Evolutionary conservation across 2,113 vertebrate genomes (phyloP).

Genomic region (Periophthalmus modestus): DNA sequence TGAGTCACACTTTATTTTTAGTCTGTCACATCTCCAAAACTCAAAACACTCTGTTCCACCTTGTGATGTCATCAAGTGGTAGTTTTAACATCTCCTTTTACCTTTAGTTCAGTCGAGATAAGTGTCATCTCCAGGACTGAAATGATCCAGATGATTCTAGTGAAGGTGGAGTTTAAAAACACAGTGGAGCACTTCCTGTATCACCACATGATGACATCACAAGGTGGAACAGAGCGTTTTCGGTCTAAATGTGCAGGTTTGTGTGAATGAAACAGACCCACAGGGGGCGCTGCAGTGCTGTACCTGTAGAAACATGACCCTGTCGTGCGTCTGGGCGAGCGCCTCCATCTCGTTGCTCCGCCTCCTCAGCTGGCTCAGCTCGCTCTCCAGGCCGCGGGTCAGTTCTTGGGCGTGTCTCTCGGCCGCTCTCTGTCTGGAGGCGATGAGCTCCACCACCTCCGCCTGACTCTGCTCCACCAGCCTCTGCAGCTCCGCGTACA

Average conservation of each 20-base stretch:
- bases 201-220: too few species aligned
- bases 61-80: too few species aligned
- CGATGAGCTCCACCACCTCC: conserved; percentile 76
- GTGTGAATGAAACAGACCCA: too few species aligned
- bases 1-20: too few species aligned
- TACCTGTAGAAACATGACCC: conserved; percentile 77
- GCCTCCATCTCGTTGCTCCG: conserved; percentile 74
- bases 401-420: conserved; percentile 74
- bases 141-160: too few species aligned
- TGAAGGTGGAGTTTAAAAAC: too few species aligned
- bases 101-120: too few species aligned
- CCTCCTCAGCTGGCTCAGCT: conserved; percentile 73
- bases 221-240: too few species aligned
- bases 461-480: conserved; percentile 79
- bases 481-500: conserved; percentile 76
- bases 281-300: background rate
- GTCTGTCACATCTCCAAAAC: background rate
- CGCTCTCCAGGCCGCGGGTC: conserved; percentile 71
- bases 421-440: conserved; percentile 59
- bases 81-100: too few species aligned
- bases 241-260: too few species aligned
- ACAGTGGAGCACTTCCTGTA: too few species aligned
- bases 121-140: too few species aligned
- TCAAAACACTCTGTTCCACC: background rate
- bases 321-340: conserved; percentile 64